These are phyloP conservation scores for Parus major DNA, from an alignment of 2,113 vertebrate genomes.

Conservation along the genomic window DNA sequence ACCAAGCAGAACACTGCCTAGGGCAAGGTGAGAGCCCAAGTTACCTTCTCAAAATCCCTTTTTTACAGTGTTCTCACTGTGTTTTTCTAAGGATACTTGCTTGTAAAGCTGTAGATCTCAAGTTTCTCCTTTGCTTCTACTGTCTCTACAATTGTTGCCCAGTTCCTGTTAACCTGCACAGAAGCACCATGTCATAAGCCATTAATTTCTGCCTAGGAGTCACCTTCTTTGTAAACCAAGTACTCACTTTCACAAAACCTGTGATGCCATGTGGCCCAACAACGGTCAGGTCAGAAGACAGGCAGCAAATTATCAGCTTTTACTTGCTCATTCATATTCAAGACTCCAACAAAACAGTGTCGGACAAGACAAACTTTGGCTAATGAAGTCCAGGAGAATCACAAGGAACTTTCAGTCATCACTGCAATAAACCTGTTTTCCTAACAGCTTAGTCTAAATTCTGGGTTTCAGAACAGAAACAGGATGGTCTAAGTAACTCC, in stretches of 20 bases:
- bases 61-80: background rate
- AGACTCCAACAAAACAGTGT: background rate
- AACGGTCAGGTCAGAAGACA: background rate
- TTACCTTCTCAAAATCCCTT: background rate
- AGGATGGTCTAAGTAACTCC: background rate
- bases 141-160: background rate
- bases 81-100: background rate
- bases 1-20: background rate
- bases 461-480: background rate
- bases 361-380: background rate
- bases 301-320: background rate
- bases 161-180: rapidly evolving
- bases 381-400: background rate
- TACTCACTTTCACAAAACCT: rapidly evolving
- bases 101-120: background rate
- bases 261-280: rapidly evolving
- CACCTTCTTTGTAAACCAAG: background rate
- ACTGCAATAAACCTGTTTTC: background rate
- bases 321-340: background rate
- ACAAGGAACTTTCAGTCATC: background rate
- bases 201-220: background rate
- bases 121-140: background rate
- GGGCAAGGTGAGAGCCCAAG: background rate
- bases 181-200: background rate
- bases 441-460: background rate